Conservation (phyloP, 2,797 vertebrate species). For the Rhinatrema bivittatum region DNA sequence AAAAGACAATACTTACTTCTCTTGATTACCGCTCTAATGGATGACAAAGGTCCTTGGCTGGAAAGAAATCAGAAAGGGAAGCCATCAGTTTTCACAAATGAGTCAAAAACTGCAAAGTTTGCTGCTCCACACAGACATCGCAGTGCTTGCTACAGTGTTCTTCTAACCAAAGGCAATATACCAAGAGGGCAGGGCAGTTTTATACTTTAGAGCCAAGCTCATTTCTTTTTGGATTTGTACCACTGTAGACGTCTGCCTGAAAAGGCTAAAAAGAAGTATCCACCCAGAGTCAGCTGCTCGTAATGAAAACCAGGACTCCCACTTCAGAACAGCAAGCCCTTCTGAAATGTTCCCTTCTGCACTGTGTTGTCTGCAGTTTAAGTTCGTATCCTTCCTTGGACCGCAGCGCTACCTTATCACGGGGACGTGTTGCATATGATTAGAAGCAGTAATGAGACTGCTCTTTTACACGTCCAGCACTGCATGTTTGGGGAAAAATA, state of each 20-base stretch:
- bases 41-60: slow-evolving; percentile 82
- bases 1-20: slow-evolving; percentile 74
- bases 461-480: too few species aligned
- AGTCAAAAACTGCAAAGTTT: slow-evolving; percentile 5
- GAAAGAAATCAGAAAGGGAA: slow-evolving; percentile 30
- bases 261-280: slow-evolving; percentile 2
- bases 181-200: slow-evolving; percentile 10
- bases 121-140: too few species aligned
- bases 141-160: neutral
- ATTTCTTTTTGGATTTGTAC: neutral
- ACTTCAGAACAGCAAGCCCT: neutral
- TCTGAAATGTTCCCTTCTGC: neutral
- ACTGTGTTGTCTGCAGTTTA: neutral
- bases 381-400: slow-evolving; percentile 6
- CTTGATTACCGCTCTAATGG: slow-evolving; percentile 85
- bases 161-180: neutral
- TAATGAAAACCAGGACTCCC: slow-evolving; percentile 21
- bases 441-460: too few species aligned
- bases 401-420: too few species aligned
- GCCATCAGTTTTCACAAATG: slow-evolving; percentile 19
- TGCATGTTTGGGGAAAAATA: too few species aligned
- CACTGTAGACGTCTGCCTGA: slow-evolving; percentile 18
- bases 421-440: too few species aligned
- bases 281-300: neutral
- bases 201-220: slow-evolving; percentile 13